These are phyloP conservation scores for Cerceris ruficornis DNA, from an alignment of 2,888 invertebrate species.

Conservation along the genomic window DNA sequence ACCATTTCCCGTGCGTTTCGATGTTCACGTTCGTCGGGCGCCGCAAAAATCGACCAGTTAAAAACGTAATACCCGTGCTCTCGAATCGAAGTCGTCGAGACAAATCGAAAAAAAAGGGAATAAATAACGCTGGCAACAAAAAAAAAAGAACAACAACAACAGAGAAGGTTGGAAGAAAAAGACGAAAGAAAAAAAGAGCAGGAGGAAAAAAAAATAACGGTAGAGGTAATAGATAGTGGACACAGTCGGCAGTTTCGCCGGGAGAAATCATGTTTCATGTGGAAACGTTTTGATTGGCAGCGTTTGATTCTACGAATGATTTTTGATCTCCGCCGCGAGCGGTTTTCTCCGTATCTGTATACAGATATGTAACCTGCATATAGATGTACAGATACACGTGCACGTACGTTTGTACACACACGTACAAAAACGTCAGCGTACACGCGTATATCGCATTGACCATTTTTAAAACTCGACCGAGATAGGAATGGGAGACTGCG, in stretches of 20 bases:
- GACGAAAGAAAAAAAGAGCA: conserved; percentile 5
- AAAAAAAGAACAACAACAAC: too few species aligned
- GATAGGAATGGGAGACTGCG: conserved; percentile 31
- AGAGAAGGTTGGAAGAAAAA: neutral
- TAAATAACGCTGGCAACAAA: conserved; percentile 8
- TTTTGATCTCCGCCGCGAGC: conserved; percentile 61
- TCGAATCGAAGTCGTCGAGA: conserved; percentile 37
- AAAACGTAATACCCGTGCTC: conserved; percentile 6
- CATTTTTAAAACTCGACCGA: conserved; percentile 44
- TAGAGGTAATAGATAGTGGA: conserved; percentile 25
- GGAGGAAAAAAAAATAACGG: neutral
- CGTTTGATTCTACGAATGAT: conserved; percentile 60
- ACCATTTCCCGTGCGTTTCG: neutral
- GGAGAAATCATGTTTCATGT: conserved; percentile 61
- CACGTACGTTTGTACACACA: too few species aligned
- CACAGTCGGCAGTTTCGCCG: conserved; percentile 20
- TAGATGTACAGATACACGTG: neutral
- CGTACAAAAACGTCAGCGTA: too few species aligned
- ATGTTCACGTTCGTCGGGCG: neutral
- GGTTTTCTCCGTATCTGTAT: conserved; percentile 55
- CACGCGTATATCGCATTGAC: neutral
- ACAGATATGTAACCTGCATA: conserved; percentile 28
- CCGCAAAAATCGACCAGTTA: neutral
- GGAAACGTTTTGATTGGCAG: conserved; percentile 67
- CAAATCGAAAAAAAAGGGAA: conserved; percentile 24